Percentiles rank a stretch among this genome's conserved stretches.
These are phyloP conservation scores for Corapipo altera DNA, from an alignment of 2,113 vertebrate genomes.

Conservation along the genomic window DNA sequence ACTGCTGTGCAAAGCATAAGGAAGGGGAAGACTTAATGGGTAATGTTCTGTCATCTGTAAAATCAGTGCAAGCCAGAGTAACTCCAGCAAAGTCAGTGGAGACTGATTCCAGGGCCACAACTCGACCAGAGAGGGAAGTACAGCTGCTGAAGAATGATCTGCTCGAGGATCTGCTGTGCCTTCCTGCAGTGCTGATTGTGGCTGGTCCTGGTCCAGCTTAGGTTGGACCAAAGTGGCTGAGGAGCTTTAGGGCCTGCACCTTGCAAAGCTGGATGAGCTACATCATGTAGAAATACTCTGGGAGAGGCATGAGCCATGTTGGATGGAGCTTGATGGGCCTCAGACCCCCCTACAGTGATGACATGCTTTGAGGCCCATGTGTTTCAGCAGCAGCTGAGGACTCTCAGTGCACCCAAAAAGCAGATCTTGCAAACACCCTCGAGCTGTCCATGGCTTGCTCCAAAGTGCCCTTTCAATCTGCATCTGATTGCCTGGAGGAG, in stretches of 20 bases:
- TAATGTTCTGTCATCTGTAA: neutral
- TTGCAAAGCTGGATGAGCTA: fast-evolving
- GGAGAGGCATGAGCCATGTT: neutral
- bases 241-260: neutral
- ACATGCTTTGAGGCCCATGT: neutral
- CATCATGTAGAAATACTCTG: neutral
- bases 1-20: neutral
- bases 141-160: neutral
- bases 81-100: neutral
- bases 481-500: neutral
- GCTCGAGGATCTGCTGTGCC: neutral
- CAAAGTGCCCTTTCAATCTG: neutral
- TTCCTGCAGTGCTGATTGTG: neutral
- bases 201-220: neutral
- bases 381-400: neutral
- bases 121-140: neutral
- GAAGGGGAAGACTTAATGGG: neutral
- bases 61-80: neutral
- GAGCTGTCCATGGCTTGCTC: neutral
- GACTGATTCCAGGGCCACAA: neutral
- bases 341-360: neutral
- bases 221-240: neutral
- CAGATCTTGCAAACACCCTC: neutral
- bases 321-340: neutral
- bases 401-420: neutral